phyloP scores from a whole-genome alignment of 1,140 invertebrate genomes.

The Cherax destructor region DNA sequence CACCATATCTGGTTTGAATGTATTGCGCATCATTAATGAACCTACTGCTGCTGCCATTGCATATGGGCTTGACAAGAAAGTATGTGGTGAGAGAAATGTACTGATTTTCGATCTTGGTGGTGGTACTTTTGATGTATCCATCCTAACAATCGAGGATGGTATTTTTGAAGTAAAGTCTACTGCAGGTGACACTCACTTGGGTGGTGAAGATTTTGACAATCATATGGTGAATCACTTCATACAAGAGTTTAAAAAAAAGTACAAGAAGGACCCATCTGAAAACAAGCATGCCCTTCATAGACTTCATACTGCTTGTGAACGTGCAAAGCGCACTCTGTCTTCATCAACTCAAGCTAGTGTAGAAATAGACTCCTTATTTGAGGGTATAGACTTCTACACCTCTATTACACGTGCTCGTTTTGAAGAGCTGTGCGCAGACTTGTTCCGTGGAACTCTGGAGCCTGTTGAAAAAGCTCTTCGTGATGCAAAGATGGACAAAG shows the following conservation, averaged over 20 bases:
- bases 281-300: slow-evolving; percentile 20
- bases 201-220: slow-evolving; percentile 35
- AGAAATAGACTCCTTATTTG: slow-evolving; percentile 25
- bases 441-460: slow-evolving; percentile 20
- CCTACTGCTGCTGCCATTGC: slow-evolving; percentile 35
- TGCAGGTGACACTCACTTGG: slow-evolving; percentile 30
- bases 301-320: slow-evolving; percentile 21
- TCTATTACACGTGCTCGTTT: slow-evolving; percentile 37
- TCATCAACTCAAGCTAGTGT: slow-evolving; percentile 25
- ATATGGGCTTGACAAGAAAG: slow-evolving; percentile 37
- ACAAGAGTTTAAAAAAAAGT: slow-evolving; percentile 31
- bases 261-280: slow-evolving; percentile 26
- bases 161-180: slow-evolving; percentile 34
- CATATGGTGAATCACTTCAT: slow-evolving; percentile 30
- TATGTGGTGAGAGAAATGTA: slow-evolving; percentile 28
- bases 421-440: slow-evolving; percentile 22
- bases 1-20: slow-evolving; percentile 26
- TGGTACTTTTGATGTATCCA: slow-evolving; percentile 38
- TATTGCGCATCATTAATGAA: slow-evolving; percentile 47
- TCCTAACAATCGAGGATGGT: slow-evolving; percentile 38
- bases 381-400: slow-evolving; percentile 26
- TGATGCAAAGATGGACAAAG: slow-evolving; percentile 38
- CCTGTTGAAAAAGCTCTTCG: slow-evolving; percentile 21
- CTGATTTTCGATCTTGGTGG: slow-evolving; percentile 42
- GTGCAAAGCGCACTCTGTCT: slow-evolving; percentile 28